Base-by-base conservation (phyloP, 2,113 vertebrate genomes). In the Pollachius pollachius region DNA sequence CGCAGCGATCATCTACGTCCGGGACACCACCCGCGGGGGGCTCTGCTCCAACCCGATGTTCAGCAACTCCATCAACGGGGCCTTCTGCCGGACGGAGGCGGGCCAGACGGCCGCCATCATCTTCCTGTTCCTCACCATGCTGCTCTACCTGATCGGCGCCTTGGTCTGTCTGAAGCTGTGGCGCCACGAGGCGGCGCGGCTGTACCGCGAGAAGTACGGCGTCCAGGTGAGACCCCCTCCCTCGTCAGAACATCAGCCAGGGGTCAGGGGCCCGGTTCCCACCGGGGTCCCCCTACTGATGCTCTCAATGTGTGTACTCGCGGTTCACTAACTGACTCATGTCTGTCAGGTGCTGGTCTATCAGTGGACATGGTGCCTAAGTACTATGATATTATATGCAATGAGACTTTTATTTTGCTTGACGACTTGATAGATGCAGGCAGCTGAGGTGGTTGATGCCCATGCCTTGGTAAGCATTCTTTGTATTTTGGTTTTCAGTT, bases 21-120 rank as follows among this genome's bases (percentile, higher is more conserved):
- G 94, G 0, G 97, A 99, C 63, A 94, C 93, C 27, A 96, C 93
- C 63, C 92, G 95, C 16, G 97, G 96, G 0, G 97, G 97, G 0
- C 96, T 99, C 18, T 99, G 97, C 89, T 96, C 85, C 68, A 95
- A 95, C 71, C 94, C 91, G 0, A 5, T 94, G 15, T 99, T 99
- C 71, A 96, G 95, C 75, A 96, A 94, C 0, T 94, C 94, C 0
- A 72, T 98, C 63, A 96, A 95, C 0, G 93, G 93, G 0, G 69
- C 76, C 0, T 96, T 97, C 85, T 99, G 97, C 86, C 91, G 95
- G 0, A 92, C 94, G 0, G 97, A 99, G 81, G 95, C 96, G 0
- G 97, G 97, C 1, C 97, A 99, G 89, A 95, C 93, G 0, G 97
- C 96, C 0, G 97, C 93, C 1, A 96, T 98, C 48, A 94, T 98